phyloP scores from a whole-genome alignment of 2,797 vertebrate species.

The Gouania willdenowi region DNA sequence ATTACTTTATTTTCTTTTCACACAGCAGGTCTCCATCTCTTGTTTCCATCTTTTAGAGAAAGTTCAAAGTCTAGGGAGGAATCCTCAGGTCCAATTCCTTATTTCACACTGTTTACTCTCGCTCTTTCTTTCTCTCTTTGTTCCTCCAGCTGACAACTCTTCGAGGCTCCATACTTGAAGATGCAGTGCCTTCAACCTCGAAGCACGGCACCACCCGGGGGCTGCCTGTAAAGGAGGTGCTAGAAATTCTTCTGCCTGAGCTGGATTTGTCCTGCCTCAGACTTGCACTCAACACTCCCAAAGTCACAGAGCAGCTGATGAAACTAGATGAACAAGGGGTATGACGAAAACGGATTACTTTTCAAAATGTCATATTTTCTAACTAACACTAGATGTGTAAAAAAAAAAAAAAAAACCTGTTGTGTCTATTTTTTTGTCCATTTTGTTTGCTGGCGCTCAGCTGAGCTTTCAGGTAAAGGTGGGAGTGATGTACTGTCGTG shows the following conservation, averaged over 20 bases:
- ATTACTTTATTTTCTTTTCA: conserved; percentile 6
- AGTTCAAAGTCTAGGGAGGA: conserved; percentile 30
- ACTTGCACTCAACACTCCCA: conserved; percentile 93
- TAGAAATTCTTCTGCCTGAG: conserved; percentile 90
- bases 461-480: conserved; percentile 97
- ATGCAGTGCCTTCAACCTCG: conserved; percentile 89
- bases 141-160: conserved; percentile 85
- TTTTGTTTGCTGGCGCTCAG: conserved; percentile 62
- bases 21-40: conserved; percentile 13
- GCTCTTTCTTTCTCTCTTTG: background rate
- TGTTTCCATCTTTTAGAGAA: conserved; percentile 20
- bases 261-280: conserved; percentile 89
- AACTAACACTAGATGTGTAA: no score
- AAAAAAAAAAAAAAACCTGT: no score
- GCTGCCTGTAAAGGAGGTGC: conserved; percentile 90
- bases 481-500: conserved; percentile 95
- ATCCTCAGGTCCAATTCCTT: conserved; percentile 33
- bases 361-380: background rate
- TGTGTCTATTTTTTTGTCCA: background rate
- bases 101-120: no score
- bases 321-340: conserved; percentile 98
- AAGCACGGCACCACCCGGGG: conserved; percentile 91
- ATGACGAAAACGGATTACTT: conserved; percentile 3
- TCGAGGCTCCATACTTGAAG: conserved; percentile 89
- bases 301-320: conserved; percentile 96